Evolutionary conservation across 2,797 vertebrate genomes (phyloP).

Genomic region (Cirrhinus molitorella): DNA sequence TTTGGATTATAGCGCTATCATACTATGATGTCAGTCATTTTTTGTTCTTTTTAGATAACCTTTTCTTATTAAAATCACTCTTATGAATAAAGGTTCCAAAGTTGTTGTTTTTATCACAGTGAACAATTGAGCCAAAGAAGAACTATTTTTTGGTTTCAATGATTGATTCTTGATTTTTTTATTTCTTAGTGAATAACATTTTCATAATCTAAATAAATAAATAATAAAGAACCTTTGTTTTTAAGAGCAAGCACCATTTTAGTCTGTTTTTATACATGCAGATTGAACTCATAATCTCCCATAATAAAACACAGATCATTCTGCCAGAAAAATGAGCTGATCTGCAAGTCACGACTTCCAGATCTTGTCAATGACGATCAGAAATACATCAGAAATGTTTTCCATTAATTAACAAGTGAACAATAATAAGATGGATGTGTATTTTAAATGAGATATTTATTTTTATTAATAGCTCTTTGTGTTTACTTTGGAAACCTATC

Average conservation of each 20-base stretch:
- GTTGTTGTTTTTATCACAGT: neutral
- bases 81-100: neutral
- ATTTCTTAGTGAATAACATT: too few species aligned
- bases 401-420: neutral
- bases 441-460: conserved; percentile 4
- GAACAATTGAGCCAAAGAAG: too few species aligned
- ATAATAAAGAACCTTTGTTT: neutral
- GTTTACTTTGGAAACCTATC: conserved; percentile 16
- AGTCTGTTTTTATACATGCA: conserved; percentile 19
- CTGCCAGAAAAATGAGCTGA: neutral
- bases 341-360: neutral
- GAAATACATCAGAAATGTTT: neutral
- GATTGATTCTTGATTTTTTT: too few species aligned
- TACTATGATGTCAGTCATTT: conserved; percentile 58
- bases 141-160: too few species aligned
- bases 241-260: neutral
- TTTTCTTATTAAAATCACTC: neutral
- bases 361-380: neutral
- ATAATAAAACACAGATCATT: neutral
- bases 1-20: conserved; percentile 71
- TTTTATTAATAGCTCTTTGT: conserved; percentile 24
- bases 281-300: neutral
- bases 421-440: neutral
- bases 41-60: conserved; percentile 51
- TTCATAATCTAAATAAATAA: too few species aligned